Evolutionary conservation across 92 coral and sea anemone species (phyloP).

Genomic region (Meandrina meandrites): DNA sequence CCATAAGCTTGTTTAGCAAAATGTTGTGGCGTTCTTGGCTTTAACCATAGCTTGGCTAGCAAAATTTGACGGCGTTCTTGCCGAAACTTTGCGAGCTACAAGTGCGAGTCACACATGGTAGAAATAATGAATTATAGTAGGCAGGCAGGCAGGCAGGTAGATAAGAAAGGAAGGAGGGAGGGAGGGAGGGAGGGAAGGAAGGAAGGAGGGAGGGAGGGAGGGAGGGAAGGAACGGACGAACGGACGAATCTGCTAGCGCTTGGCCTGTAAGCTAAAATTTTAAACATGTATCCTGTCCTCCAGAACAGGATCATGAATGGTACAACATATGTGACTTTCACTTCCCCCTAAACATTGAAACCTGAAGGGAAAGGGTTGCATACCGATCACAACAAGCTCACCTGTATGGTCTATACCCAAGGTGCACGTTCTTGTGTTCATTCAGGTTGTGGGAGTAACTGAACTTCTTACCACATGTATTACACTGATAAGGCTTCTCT

Average conservation of each 20-base stretch:
- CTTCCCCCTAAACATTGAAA: neutral
- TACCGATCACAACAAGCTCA: neutral
- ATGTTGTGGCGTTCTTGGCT: too few relatives aligned
- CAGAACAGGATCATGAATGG: neutral
- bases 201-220: too few relatives aligned
- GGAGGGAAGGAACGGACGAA: too few relatives aligned
- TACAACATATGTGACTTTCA: neutral
- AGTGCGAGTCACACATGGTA: neutral
- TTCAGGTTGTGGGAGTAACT: conserved; percentile 69
- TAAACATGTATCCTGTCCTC: too few relatives aligned
- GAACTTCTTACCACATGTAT: conserved; percentile 64
- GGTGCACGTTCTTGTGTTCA: conserved; percentile 72
- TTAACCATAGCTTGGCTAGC: too few relatives aligned
- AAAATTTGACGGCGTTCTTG: too few relatives aligned
- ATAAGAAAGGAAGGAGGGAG: neutral
- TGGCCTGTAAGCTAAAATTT: neutral
- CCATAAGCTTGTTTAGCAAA: too few relatives aligned
- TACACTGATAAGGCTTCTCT: conserved; percentile 66
- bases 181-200: neutral
- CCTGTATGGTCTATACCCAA: conserved; percentile 71
- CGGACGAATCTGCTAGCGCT: too few relatives aligned
- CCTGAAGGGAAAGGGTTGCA: neutral
- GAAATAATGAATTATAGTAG: too few relatives aligned
- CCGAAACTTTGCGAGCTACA: neutral
- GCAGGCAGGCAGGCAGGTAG: neutral